Evolutionary conservation across 1,140 invertebrate genomes (phyloP).

Genomic region (Lordiphosa mommai): DNA sequence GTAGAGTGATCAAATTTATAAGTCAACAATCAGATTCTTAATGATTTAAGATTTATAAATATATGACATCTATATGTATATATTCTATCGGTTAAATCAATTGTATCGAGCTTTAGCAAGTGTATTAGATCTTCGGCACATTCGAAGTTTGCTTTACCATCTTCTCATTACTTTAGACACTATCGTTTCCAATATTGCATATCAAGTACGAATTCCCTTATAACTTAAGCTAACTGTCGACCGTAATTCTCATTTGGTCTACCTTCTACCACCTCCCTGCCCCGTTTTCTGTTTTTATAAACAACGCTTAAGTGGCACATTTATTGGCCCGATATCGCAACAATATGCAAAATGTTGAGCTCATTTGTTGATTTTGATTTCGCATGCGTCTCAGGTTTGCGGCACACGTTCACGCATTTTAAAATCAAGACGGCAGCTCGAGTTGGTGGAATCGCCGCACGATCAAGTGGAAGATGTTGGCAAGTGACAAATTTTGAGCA

Average conservation of each 20-base stretch:
- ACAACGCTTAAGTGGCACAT: conserved; percentile 1
- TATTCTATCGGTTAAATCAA: too few species aligned
- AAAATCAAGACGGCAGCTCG: conserved; percentile 4
- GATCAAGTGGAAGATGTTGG: conserved; percentile 17
- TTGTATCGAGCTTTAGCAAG: too few species aligned
- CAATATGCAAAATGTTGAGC: conserved; percentile 1
- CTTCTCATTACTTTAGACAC: too few species aligned
- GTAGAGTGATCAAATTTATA: too few species aligned
- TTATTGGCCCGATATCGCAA: not conserved
- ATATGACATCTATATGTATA: too few species aligned
- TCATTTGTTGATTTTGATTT: conserved; percentile 13
- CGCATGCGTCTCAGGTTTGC: conserved; percentile 40
- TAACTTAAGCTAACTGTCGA: conserved; percentile 33
- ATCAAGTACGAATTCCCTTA: too few species aligned
- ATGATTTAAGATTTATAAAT: too few species aligned
- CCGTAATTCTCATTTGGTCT: too few species aligned
- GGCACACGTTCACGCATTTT: conserved; percentile 41
- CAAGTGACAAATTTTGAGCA: conserved; percentile 20
- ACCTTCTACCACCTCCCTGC: not conserved
- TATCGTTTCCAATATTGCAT: too few species aligned
- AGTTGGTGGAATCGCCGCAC: conserved; percentile 1
- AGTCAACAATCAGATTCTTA: too few species aligned
- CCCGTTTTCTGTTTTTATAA: not conserved
- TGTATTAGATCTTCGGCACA: too few species aligned
- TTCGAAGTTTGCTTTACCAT: too few species aligned